Evolutionary conservation across 2,113 vertebrate genomes (phyloP).

Genomic region (Corythaeola cristata): DNA sequence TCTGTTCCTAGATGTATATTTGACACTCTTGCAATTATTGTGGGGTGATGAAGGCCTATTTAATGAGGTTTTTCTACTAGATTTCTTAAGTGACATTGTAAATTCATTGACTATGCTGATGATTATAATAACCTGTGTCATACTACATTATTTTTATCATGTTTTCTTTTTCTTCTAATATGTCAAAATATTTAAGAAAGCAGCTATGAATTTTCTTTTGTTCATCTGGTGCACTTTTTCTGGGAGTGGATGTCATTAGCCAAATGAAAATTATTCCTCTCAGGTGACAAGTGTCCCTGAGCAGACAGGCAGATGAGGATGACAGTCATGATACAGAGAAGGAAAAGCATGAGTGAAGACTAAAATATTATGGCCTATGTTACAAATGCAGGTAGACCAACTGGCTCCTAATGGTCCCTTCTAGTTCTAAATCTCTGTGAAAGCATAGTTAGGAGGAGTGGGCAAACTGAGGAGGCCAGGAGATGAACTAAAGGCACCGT

Average conservation of each 20-base stretch:
- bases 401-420: not conserved
- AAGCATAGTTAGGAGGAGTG: not conserved
- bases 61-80: not conserved
- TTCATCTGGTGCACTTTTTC: not conserved
- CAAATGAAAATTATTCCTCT: not conserved
- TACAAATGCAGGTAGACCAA: not conserved
- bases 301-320: not conserved
- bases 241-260: not conserved
- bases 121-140: not conserved
- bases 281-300: not conserved
- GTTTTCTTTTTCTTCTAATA: not conserved
- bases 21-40: not conserved
- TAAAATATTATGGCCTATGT: not conserved
- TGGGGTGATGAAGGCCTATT: not conserved
- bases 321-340: not conserved
- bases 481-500: not conserved
- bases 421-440: not conserved
- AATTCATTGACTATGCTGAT: not conserved
- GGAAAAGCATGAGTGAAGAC: not conserved
- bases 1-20: not conserved
- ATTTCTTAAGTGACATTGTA: not conserved
- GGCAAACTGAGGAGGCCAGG: not conserved
- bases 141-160: not conserved
- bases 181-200: not conserved
- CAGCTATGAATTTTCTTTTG: not conserved